Evolutionary conservation across 2,113 vertebrate species (phyloP).

Genomic region (Catharus minimus): DNA sequence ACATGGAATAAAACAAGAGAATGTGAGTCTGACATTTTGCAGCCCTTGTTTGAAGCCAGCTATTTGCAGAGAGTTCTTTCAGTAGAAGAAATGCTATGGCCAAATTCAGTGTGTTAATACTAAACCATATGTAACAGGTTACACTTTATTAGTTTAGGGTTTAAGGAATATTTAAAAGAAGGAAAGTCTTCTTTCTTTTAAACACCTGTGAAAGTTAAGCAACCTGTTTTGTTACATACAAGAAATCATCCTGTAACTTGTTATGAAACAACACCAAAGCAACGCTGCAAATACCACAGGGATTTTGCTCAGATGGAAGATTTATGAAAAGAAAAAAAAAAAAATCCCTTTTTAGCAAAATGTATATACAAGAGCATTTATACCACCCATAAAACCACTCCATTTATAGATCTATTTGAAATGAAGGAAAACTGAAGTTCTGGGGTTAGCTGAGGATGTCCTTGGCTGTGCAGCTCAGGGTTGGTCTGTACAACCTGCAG

Average conservation of each 20-base stretch:
- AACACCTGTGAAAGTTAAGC: not conserved
- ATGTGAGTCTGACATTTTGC: not conserved
- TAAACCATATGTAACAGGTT: not conserved
- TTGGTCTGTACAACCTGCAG: not conserved
- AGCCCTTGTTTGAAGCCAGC: not conserved
- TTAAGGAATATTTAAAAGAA: not conserved
- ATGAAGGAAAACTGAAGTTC: not conserved
- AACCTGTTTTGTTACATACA: not conserved
- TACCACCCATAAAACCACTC: not conserved
- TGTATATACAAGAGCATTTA: not conserved
- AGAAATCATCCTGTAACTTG: not conserved
- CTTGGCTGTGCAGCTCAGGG: not conserved
- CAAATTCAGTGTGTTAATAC: not conserved
- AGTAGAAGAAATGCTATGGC: not conserved
- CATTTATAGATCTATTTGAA: not conserved
- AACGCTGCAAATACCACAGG: accelerated
- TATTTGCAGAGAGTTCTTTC: not conserved
- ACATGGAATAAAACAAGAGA: not conserved
- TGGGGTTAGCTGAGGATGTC: not conserved
- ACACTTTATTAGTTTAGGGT: not conserved
- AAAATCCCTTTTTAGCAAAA: not conserved
- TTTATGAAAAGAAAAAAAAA: not conserved
- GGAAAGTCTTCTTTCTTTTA: not conserved
- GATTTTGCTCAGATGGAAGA: not conserved
- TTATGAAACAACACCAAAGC: not conserved